These are phyloP conservation scores for Lacanobia oleracea DNA, from an alignment of 2,888 invertebrate genomes.

Conservation along the genomic window DNA sequence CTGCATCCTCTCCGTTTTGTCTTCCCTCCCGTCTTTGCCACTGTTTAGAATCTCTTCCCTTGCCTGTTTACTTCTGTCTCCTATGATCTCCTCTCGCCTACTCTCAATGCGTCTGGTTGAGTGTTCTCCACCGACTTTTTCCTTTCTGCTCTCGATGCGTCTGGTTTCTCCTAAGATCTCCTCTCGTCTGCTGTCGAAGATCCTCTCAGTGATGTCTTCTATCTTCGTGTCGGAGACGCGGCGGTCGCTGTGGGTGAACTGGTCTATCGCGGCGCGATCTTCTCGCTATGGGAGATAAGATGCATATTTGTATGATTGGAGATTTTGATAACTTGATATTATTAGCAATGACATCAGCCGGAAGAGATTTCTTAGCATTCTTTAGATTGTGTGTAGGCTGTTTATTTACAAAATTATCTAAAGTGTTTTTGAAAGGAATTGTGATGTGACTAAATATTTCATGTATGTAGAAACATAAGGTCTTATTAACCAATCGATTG, in stretches of 20 bases:
- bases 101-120: conserved; percentile 47
- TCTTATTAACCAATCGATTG: too few relatives aligned
- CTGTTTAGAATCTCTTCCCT: conserved; percentile 52
- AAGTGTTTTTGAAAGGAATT: too few relatives aligned
- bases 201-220: conserved; percentile 66
- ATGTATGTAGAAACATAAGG: too few relatives aligned
- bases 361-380: conserved; percentile 14
- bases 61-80: conserved; percentile 42
- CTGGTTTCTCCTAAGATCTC: conserved; percentile 53
- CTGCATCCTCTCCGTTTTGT: conserved; percentile 58
- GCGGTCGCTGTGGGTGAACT: conserved; percentile 84
- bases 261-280: conserved; percentile 83
- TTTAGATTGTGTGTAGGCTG: not conserved
- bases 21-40: conserved; percentile 39
- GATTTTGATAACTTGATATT: conserved; percentile 12
- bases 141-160: conserved; percentile 44
- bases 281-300: conserved; percentile 76
- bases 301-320: conserved; percentile 25
- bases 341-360: conserved; percentile 5
- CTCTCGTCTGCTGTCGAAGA: conserved; percentile 43
- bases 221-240: conserved; percentile 71
- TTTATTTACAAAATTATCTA: not conserved
- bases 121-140: conserved; percentile 39
- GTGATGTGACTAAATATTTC: too few relatives aligned
- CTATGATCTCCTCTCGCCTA: conserved; percentile 49